Evolutionary conservation across 1,140 invertebrate species (phyloP).

Genomic region (Drosophila sp.): DNA sequence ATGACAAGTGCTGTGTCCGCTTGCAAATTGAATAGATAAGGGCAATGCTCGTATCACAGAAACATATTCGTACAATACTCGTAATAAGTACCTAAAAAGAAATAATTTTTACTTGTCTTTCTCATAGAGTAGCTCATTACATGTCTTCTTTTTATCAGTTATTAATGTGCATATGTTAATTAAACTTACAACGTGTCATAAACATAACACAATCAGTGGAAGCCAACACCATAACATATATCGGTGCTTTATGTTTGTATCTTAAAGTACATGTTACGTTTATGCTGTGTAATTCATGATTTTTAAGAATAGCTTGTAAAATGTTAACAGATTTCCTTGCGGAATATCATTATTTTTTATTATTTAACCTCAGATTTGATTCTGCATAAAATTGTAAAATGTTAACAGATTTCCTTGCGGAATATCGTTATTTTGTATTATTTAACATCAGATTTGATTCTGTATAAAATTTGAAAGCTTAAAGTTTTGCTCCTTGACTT

Average conservation of each 20-base stretch:
- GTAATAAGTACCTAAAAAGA: constrained; percentile 11
- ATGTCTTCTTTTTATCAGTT: not conserved
- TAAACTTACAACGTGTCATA: constrained; percentile 21
- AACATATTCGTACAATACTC: constrained; percentile 1
- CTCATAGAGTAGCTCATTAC: constrained; percentile 3
- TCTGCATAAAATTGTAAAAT: too few relatives aligned
- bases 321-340: too few relatives aligned
- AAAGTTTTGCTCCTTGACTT: too few relatives aligned
- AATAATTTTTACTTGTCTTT: constrained; percentile 26
- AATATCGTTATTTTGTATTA: too few relatives aligned
- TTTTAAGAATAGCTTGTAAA: too few relatives aligned
- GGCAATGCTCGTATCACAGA: not conserved
- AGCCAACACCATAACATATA: not conserved
- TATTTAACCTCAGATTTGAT: too few relatives aligned
- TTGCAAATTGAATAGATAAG: constrained; percentile 48
- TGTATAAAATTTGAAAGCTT: too few relatives aligned
- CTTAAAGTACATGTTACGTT: not conserved
- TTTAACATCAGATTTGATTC: too few relatives aligned
- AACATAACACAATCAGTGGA: constrained; percentile 3
- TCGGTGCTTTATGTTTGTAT: not conserved
- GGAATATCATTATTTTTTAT: not conserved
- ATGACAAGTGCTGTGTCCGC: constrained; percentile 2
- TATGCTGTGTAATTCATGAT: not conserved
- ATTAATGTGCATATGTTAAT: constrained; percentile 34
- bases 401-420: too few relatives aligned